These are phyloP conservation scores for Himalopsyche japonica DNA, from an alignment of 2,888 invertebrate genomes.

Conservation along the genomic window DNA sequence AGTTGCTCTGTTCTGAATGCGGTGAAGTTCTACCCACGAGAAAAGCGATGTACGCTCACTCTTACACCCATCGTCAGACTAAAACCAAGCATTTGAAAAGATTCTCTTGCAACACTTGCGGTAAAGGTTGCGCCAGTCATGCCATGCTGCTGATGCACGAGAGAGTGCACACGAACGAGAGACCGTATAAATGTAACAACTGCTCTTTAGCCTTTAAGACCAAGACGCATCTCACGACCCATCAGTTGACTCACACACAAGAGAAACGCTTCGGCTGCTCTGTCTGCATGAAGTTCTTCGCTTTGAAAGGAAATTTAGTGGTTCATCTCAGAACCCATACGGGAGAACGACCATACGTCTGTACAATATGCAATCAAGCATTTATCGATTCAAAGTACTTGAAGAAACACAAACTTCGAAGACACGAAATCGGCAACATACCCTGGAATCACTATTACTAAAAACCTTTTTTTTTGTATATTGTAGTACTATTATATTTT, in stretches of 20 bases:
- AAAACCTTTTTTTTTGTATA: neutral
- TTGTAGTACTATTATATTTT: neutral
- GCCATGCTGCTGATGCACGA: slow-evolving; percentile 60
- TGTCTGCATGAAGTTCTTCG: slow-evolving; percentile 60
- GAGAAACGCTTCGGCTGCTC: slow-evolving; percentile 61
- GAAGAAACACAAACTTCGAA: slow-evolving; percentile 58
- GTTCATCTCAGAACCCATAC: slow-evolving; percentile 59
- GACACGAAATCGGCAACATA: slow-evolving; percentile 53
- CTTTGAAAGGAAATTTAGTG: slow-evolving; percentile 57
- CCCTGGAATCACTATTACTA: slow-evolving; percentile 48
- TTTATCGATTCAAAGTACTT: slow-evolving; percentile 61
- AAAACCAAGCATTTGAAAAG: slow-evolving; percentile 46
- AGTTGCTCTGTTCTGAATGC: slow-evolving; percentile 51
- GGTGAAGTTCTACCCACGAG: slow-evolving; percentile 51
- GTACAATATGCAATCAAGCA: slow-evolving; percentile 54
- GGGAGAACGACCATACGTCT: slow-evolving; percentile 57
- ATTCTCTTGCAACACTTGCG: slow-evolving; percentile 54
- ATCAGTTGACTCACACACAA: slow-evolving; percentile 57
- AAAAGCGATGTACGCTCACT: slow-evolving; percentile 50
- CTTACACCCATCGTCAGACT: slow-evolving; percentile 44
- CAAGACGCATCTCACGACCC: slow-evolving; percentile 57
- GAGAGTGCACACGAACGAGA: slow-evolving; percentile 57
- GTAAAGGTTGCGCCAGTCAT: slow-evolving; percentile 56
- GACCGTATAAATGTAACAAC: slow-evolving; percentile 55
- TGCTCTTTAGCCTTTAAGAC: slow-evolving; percentile 57